Base-by-base conservation (phyloP, 2,888 invertebrate genomes). In the Deilephila porcellus region DNA sequence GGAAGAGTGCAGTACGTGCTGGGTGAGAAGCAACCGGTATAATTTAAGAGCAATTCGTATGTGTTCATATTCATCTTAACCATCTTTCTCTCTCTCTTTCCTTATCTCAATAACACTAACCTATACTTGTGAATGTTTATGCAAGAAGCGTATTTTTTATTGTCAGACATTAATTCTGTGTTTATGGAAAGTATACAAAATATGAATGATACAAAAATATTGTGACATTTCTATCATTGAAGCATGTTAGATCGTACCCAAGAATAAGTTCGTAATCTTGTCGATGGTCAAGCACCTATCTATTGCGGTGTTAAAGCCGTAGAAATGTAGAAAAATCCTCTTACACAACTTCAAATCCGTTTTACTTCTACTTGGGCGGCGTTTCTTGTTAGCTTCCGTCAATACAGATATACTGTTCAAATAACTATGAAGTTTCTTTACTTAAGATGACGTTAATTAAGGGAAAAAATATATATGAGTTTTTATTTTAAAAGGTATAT, bases 321-420 rank as follows among this genome's bases (percentile, higher is more conserved):
- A 67, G 25, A 17, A 67, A 52, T 52, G 67, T 17, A 45, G 20
- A 52, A 52, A 67, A 52, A 67, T 52, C 52, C 67, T 67, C 67
- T 67, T 67, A 67, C 25, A 67, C 52, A 25, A 67, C 25, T 45
- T 67, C 17, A 67, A 67, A 67, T 67, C 67, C 67, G 67, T 45
- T 67, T 67, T 67, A 67, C 52, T 52, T 67, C 52, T 17, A 67
- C 67, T 52, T 67, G 25, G 25, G 45, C 3, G 17, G 52, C 25
- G 25, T 52, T 67, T 67, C 45, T 67, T 67, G 67, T 67, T 67
- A 67, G 25, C 67, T 67, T 45, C 52, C 45, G 52, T 67, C 2
- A 45, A 45, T 45, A 37, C 19, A 19, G 0, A 25, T 5, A n/a
- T n/a, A 6, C 19, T 3, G 19, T 20, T 37, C 8, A 11, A 20